Conservation (phyloP, 2,113 vertebrate genomes). For the Cyprinodon brontotheroides region DNA sequence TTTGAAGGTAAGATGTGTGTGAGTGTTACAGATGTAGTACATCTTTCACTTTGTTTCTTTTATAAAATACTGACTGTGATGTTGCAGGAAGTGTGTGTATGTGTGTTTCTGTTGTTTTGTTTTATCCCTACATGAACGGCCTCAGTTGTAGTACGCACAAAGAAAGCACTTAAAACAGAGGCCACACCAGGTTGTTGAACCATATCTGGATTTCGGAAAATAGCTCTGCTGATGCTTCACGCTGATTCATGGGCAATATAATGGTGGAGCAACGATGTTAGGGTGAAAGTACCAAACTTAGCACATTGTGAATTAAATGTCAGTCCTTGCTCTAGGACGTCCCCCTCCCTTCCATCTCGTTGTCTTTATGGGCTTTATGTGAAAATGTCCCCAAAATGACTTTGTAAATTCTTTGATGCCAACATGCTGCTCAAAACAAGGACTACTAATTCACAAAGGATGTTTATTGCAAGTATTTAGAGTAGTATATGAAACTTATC, state of each 20-base stretch:
- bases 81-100: slow-evolving; percentile 20
- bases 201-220: slow-evolving; percentile 40
- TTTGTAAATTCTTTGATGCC: slow-evolving; percentile 11
- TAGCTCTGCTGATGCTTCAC: slow-evolving; percentile 46
- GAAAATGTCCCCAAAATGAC: slow-evolving; percentile 26
- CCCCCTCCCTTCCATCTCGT: slow-evolving; percentile 4
- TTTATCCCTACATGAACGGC: slow-evolving; percentile 24
- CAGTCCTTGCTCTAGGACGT: slow-evolving; percentile 47
- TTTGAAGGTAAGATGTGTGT: slow-evolving; percentile 41
- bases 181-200: slow-evolving; percentile 44
- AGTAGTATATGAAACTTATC: neutral
- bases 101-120: neutral
- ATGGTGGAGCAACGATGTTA: slow-evolving; percentile 16
- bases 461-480: neutral
- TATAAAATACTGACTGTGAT: slow-evolving; percentile 50
- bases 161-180: slow-evolving; percentile 27
- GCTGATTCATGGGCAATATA: slow-evolving; percentile 39
- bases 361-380: slow-evolving; percentile 7
- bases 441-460: neutral
- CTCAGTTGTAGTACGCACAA: slow-evolving; percentile 38
- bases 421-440: slow-evolving; percentile 11
- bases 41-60: slow-evolving; percentile 32
- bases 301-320: slow-evolving; percentile 39
- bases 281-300: slow-evolving; percentile 21
- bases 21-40: slow-evolving; percentile 35